phyloP scores from a whole-genome alignment of 2,888 invertebrate species.

The Cataglyphis livida region DNA sequence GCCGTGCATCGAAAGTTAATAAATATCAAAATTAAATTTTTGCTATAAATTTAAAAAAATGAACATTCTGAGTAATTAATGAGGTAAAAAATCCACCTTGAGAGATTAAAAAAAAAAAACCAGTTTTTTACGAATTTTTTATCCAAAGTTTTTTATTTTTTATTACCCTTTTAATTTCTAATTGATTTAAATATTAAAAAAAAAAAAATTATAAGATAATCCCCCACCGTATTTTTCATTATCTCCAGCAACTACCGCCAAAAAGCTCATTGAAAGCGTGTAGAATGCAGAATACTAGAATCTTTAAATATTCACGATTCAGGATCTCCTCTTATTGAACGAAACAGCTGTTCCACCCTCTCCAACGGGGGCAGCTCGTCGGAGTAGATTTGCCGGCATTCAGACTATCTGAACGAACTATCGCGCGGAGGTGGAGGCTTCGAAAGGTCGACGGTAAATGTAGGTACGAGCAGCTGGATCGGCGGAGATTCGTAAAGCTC shows the following conservation, averaged over 20 bases:
- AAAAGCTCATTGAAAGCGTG: conserved; percentile 13
- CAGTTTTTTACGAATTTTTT: too few relatives aligned
- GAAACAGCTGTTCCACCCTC: conserved; percentile 76
- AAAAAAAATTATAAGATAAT: background rate
- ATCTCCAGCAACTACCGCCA: background rate
- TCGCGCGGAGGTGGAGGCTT: conserved; percentile 73
- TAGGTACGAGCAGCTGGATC: conserved; percentile 71
- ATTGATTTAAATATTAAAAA: too few relatives aligned
- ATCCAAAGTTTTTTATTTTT: too few relatives aligned
- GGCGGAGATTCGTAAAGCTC: conserved; percentile 63
- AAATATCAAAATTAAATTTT: too few relatives aligned
- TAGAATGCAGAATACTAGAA: conserved; percentile 22
- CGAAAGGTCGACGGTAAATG: conserved; percentile 63
- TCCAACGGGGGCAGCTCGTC: conserved; percentile 63
- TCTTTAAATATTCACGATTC: conserved; percentile 48
- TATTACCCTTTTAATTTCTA: too few relatives aligned
- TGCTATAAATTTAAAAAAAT: too few relatives aligned
- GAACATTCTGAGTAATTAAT: too few relatives aligned
- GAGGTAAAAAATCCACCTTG: too few relatives aligned
- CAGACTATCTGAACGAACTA: conserved; percentile 73
- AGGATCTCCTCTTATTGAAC: conserved; percentile 55
- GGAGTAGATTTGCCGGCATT: conserved; percentile 72
- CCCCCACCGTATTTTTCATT: background rate
- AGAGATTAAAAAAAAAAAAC: too few relatives aligned
- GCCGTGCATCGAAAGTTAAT: too few relatives aligned